These are phyloP conservation scores for Camponotus pennsylvanicus DNA, from an alignment of 1,140 invertebrate species.

Conservation along the genomic window DNA sequence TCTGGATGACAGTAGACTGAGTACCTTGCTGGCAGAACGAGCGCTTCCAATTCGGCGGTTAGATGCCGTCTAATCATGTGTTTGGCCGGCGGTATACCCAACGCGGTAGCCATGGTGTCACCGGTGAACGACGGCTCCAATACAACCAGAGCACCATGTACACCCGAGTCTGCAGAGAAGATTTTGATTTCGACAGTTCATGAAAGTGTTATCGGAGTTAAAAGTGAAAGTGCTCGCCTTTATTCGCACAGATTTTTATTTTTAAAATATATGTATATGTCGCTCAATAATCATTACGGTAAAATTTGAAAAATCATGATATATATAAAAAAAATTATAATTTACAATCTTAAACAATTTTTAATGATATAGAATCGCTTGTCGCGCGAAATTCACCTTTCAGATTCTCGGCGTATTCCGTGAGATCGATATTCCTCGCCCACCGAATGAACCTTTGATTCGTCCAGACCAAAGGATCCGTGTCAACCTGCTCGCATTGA, in stretches of 20 bases:
- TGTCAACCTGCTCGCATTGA: slow-evolving; percentile 94
- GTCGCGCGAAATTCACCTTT: slow-evolving; percentile 89
- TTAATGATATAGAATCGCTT: neutral
- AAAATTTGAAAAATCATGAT: neutral
- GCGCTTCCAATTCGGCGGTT: slow-evolving; percentile 94
- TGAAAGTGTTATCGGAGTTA: slow-evolving; percentile 2
- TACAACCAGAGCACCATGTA: slow-evolving; percentile 96
- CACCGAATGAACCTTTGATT: slow-evolving; percentile 97
- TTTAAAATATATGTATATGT: neutral
- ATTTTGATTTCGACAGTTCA: neutral
- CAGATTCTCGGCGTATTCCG: slow-evolving; percentile 97
- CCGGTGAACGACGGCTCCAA: slow-evolving; percentile 97
- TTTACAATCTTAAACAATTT: neutral
- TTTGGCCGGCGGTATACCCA: slow-evolving; percentile 97
- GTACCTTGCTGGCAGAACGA: slow-evolving; percentile 96
- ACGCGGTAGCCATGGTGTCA: slow-evolving; percentile 96
- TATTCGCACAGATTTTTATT: neutral
- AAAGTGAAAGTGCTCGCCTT: neutral
- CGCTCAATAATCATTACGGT: neutral
- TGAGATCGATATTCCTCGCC: slow-evolving; percentile 96
- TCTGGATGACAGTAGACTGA: slow-evolving; percentile 86
- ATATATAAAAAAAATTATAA: too few relatives aligned
- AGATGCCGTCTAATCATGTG: slow-evolving; percentile 97
- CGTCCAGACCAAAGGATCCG: slow-evolving; percentile 97
- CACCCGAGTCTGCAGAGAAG: slow-evolving; percentile 92